Base-by-base conservation (phyloP, 2,888 invertebrate species). In the Conops quadrifasciatus region DNA sequence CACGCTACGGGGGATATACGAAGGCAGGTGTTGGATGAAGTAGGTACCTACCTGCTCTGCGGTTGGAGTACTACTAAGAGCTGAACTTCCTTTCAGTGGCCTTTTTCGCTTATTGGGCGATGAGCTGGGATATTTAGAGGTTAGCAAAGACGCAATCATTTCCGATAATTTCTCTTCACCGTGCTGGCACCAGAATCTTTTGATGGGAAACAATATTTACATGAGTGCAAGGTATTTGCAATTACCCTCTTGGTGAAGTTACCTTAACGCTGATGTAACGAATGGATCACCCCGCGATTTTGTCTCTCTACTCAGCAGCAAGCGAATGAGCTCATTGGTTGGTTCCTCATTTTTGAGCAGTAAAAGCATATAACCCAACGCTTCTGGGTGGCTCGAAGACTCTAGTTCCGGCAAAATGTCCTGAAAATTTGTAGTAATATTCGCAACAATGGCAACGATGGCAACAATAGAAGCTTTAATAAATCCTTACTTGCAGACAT, bases 71-170 rank as follows among this genome's bases (percentile, higher is more conserved):
- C 92, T 91, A 75, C 91, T 89, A 53, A 89, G 88, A 71, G 89
- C 88, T 80, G 92, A 90, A 81, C 89, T 92, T 79, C 92, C 91
- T 83, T 92, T 92, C 19, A 90, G 89, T 16, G 92, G 89, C 65
- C 96, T 90, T 92, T 96, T 96, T 87, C 95, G 89, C 85, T 96
- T 97, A 82, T 94, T 95, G 9, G 96, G 96, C 75, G 94, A 94
- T 45, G 94, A 93, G 71, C 93, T 92, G 68, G 95, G 94, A 86
- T 94, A 94, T 81, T 94, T 89, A 74, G 93, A 93, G 82, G 91
- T 93, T 81, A 95, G 88, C 72, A 95, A 87, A 78, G 91, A 91
- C 64, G 93, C 92, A 73, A 95, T 90, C 75, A 94, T 88, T 86
- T 94, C 94, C 5, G 91, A 93, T 72, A 94, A 89, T 85, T 94